Percentiles rank a stretch among this genome's conserved stretches.
Evolutionary conservation across 2,888 invertebrate genomes (phyloP).

Genomic region (Dermolepida albohirtum): DNA sequence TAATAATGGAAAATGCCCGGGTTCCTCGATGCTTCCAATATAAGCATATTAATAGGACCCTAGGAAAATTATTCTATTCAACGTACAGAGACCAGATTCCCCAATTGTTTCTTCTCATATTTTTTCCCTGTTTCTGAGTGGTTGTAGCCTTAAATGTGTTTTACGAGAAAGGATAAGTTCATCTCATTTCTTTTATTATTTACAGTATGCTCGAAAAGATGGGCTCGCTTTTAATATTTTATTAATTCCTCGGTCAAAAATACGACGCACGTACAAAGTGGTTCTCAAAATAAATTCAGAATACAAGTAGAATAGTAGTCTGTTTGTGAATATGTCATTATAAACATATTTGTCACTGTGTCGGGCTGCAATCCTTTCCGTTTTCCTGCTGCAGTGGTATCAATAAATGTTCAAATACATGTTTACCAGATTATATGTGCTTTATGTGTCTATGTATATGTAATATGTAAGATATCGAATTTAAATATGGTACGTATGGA

Average conservation of each 20-base stretch:
- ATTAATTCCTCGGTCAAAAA: background rate
- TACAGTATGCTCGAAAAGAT: slow-evolving; percentile 4
- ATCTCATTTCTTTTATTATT: slow-evolving; percentile 4
- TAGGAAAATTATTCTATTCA: no score
- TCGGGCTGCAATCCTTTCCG: slow-evolving; percentile 1
- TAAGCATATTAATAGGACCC: no score
- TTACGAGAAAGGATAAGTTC: slow-evolving; percentile 5
- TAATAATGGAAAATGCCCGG: no score
- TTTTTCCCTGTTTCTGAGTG: background rate
- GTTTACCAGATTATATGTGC: no score
- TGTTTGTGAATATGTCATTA: background rate
- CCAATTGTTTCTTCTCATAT: background rate
- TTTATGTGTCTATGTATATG: no score
- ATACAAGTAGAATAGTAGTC: no score
- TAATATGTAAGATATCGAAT: no score
- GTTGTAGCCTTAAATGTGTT: background rate
- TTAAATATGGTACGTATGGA: no score
- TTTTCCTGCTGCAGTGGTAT: background rate
- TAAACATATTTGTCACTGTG: background rate
- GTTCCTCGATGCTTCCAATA: no score
- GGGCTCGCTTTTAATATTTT: background rate
- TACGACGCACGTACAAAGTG: no score
- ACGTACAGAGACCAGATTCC: background rate
- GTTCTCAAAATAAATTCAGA: no score
- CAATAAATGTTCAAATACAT: background rate